These are phyloP conservation scores for Trachythela sp. DNA, from an alignment of 64 coral and sea anemone genomes.

Conservation along the genomic window DNA sequence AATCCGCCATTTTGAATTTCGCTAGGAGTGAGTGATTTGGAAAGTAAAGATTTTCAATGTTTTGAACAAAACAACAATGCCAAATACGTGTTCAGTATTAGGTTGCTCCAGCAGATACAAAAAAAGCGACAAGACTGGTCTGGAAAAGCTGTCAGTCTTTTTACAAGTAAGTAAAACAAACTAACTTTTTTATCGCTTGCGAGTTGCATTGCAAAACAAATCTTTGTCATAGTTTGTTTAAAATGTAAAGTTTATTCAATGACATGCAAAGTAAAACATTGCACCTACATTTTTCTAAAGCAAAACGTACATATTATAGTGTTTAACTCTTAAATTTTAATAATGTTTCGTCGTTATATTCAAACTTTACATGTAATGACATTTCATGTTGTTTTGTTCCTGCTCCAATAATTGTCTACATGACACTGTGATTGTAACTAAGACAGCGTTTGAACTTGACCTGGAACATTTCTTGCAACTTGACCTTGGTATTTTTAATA, in stretches of 20 bases:
- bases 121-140: slow-evolving; percentile 21
- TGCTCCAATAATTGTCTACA: neutral
- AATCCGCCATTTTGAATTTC: too few relatives aligned
- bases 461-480: neutral
- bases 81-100: slow-evolving; percentile 42
- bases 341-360: neutral
- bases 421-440: too few relatives aligned
- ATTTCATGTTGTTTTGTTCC: neutral
- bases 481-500: neutral
- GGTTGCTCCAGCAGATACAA: slow-evolving; percentile 39
- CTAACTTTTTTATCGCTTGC: neutral
- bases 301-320: neutral
- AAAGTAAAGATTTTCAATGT: too few relatives aligned
- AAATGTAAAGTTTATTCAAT: neutral
- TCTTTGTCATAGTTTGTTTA: neutral
- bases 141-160: slow-evolving; percentile 35
- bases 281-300: too few relatives aligned
- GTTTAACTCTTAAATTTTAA: neutral
- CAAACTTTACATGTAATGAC: neutral
- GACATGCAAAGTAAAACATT: too few relatives aligned
- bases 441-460: neutral
- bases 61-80: slow-evolving; percentile 39
- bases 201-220: neutral
- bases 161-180: slow-evolving; percentile 37
- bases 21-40: too few relatives aligned